These are phyloP conservation scores for Bettongia penicillata DNA, from an alignment of 2,113 vertebrate genomes.

Conservation along the genomic window DNA sequence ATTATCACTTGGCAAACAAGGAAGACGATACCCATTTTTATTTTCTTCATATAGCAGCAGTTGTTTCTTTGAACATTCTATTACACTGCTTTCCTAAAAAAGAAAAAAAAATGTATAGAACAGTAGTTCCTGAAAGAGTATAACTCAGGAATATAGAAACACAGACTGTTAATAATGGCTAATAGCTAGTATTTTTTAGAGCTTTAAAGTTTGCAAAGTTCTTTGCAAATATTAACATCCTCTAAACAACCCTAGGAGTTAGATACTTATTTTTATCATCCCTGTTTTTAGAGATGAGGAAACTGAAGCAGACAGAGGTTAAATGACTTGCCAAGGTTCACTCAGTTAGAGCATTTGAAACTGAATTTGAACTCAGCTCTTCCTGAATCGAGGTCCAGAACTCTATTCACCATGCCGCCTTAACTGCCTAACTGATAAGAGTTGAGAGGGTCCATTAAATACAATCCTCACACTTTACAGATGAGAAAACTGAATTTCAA, in stretches of 20 bases:
- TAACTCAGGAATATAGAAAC: neutral
- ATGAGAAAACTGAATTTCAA: neutral
- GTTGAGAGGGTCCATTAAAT: neutral
- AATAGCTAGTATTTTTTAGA: neutral
- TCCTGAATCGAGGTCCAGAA: neutral
- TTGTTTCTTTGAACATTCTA: neutral
- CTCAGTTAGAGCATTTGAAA: neutral
- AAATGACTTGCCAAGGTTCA: neutral
- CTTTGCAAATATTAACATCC: neutral
- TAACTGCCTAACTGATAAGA: neutral
- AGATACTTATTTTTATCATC: neutral
- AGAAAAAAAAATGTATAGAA: neutral
- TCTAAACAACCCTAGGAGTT: neutral
- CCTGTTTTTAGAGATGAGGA: neutral
- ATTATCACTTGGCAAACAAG: neutral
- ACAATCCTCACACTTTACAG: neutral
- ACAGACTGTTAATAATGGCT: neutral
- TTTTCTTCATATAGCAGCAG: neutral
- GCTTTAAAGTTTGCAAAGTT: neutral
- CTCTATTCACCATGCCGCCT: neutral
- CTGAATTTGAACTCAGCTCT: neutral
- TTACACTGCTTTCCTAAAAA: neutral
- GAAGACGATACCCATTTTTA: neutral
- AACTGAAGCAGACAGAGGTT: neutral
- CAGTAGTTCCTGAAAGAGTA: neutral